Base-by-base conservation (phyloP, 2,888 invertebrate genomes). In the Prenolepis imparis region DNA sequence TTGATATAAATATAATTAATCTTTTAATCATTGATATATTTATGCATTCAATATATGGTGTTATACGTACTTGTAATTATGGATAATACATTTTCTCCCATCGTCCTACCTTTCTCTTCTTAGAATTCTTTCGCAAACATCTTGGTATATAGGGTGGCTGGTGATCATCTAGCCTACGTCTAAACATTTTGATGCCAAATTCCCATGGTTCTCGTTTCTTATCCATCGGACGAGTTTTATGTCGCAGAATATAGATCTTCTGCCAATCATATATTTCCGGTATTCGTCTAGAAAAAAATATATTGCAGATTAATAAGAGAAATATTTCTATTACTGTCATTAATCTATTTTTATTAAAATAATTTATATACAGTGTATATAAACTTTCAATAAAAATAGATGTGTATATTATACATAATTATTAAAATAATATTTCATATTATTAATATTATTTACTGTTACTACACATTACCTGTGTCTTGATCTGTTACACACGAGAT, bases 201-300 rank as follows among this genome's bases (percentile, higher is more conserved):
- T 98, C 97, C 94, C 97, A 98, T 91, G 96, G 97, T 70, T 97
- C 96, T 75, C 96, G 95, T 90, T 95, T 97, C 9, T 97, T 95
- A 73, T 98, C 98, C 94, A 97, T 94, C 68, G 96, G 96, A 85
- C 97, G 95, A 0, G 97, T 97, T 15, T 97, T 96, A 91, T 96
- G 95, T 92, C 97, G 95, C 28, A 97, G 96, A 94, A 98, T 97
- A 93, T 98, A 98, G 86, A 98, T 97, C 87, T 96, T 96, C 93
- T 98, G 98, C 98, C 98, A 98, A 82, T 96, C 94, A 91, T 97
- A 97, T 52, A 97, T 95, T 95, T 98, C 98, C 32, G 97, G 97
- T 15, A 94, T 83, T 64, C 96, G 94, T 28, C 95, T 95, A 32
- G 75, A 89, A 88, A 57, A 55, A 55, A 24, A 61, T 41, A 67